These are phyloP conservation scores for Gisinianus flammeolus DNA, from an alignment of 2,888 invertebrate species.

Conservation along the genomic window DNA sequence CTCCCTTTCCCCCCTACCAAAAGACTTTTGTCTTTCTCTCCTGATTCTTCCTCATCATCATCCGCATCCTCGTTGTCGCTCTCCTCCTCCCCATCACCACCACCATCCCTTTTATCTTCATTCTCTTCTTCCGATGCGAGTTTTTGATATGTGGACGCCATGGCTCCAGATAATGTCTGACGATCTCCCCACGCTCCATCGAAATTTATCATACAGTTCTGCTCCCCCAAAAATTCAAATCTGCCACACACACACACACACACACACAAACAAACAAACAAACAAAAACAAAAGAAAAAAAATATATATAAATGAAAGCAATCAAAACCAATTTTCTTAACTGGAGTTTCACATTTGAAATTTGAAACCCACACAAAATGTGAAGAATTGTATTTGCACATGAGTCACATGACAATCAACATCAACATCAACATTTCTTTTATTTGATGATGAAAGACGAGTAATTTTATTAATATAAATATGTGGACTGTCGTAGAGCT, in stretches of 20 bases:
- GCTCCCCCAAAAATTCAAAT: conserved; percentile 46
- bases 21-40: neutral
- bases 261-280: neutral
- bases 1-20: neutral
- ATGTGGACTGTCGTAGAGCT: too few species aligned
- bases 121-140: conserved; percentile 59
- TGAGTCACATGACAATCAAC: too few species aligned
- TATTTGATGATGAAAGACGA: too few species aligned
- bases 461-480: too few species aligned
- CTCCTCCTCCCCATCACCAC: conserved; percentile 60
- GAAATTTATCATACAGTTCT: conserved; percentile 49
- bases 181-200: conserved; percentile 53
- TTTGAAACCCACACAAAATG: too few species aligned
- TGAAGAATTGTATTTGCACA: too few species aligned
- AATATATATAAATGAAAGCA: neutral
- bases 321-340: neutral
- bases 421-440: too few species aligned
- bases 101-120: conserved; percentile 62
- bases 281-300: neutral
- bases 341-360: too few species aligned
- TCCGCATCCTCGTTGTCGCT: conserved; percentile 63
- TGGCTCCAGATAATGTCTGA: conserved; percentile 51
- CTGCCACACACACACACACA: neutral
- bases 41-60: conserved; percentile 24
- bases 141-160: conserved; percentile 47